Base-by-base conservation (phyloP, 2,888 invertebrate genomes). In the Fragum sueziense region DNA sequence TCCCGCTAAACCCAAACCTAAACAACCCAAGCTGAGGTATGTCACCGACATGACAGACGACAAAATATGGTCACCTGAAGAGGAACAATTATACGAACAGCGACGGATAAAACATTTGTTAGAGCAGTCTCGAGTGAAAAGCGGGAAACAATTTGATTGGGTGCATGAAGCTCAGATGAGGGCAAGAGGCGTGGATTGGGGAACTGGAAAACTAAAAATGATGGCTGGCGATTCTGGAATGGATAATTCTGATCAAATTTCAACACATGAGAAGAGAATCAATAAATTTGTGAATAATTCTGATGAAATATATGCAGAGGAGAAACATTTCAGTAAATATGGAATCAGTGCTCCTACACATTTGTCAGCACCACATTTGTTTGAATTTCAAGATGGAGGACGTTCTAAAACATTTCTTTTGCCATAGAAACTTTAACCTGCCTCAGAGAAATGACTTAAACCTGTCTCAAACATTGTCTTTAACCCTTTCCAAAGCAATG, bases 81-180 rank as follows among this genome's bases (percentile, higher is more conserved):
- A 80, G 52, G 86, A 86, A 70, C 86, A 85, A 41, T 74, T 87
- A 34, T 87, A 85, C 71, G 86, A 88, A 72, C 88, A 87, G 69
- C 70, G 88, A 31, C 68, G 88, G 61, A 86, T 88, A 34, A 84
- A 80, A 69, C 87, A 87, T 80, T 76, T 88, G 17, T 74, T 88
- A 14, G 86, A 87, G 59, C 88, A 88, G 54, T 84, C 86, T 22
- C 76, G 85, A 37, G 65, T 86, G n/a, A 88, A 88, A 74, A 82
- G 87, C n/a, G 82, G 78, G 22, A 84, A 84, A 29, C 83, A 86
- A 33, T 85, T 78, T 79, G 84, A 85, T 69, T 87, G 87, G 87
- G 70, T 87, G 37, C 80, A 80, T 62, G 85, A 86, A 47, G 81
- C 78, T 11, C 78, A 81, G 34, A 69, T 75, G 29, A 76, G 70